Evolutionary conservation across 2,113 vertebrate species (phyloP).

Genomic region (Bostrychus sinensis): DNA sequence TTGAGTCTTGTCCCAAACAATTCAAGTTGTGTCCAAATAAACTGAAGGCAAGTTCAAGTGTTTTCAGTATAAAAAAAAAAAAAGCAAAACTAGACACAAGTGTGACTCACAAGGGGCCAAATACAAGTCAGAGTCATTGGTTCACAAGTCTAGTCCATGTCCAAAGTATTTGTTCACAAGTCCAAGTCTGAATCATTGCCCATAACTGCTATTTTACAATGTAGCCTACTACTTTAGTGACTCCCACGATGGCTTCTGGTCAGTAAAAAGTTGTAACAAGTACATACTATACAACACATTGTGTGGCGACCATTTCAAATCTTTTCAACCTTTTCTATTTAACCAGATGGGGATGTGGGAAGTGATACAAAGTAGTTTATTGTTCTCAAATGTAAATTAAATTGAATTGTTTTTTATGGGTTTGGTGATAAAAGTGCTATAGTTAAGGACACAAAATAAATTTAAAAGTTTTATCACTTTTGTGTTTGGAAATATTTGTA

Average conservation of each 20-base stretch:
- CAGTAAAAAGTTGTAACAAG: neutral
- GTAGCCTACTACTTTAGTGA: neutral
- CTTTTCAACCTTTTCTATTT: neutral
- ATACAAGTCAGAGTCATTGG: no score
- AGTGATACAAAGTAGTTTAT: slow-evolving; percentile 1
- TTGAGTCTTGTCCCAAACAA: no score
- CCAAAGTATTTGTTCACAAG: neutral
- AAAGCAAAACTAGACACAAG: no score
- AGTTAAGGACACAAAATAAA: no score
- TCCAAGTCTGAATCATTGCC: neutral
- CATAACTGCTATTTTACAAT: neutral
- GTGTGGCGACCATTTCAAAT: neutral
- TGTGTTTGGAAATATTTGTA: no score
- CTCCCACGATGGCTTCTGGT: neutral
- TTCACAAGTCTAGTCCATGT: no score
- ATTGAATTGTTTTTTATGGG: neutral
- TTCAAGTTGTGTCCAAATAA: no score
- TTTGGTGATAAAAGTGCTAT: neutral
- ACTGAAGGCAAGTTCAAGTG: no score
- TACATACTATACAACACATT: neutral
- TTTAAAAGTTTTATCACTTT: no score
- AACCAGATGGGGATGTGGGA: neutral
- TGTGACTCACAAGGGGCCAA: no score
- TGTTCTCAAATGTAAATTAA: neutral
- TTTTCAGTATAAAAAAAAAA: no score